Percentiles rank a stretch among this genome's conserved stretches.
Evolutionary conservation across 2,888 invertebrate species (phyloP).

Genomic region (Lutraria lutraria): DNA sequence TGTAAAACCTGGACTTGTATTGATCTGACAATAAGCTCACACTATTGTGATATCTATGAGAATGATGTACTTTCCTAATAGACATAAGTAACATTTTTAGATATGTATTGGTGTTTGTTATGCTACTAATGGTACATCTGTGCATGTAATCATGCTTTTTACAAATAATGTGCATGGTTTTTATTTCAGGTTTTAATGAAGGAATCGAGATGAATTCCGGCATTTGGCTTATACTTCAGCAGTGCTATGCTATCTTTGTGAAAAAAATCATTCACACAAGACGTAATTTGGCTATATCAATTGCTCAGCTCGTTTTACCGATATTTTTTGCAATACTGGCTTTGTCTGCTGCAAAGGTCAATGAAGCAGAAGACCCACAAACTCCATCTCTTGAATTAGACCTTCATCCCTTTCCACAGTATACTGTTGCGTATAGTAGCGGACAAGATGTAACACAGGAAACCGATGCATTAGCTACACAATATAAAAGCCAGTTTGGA

Average conservation of each 20-base stretch:
- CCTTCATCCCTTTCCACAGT: conserved; percentile 85
- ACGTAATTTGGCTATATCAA: conserved; percentile 90
- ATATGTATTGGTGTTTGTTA: no score
- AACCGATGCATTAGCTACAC: conserved; percentile 32
- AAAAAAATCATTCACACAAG: conserved; percentile 90
- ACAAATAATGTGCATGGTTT: background rate
- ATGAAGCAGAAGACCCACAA: conserved; percentile 85
- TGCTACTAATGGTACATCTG: no score
- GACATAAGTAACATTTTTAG: no score
- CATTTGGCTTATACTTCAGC: conserved; percentile 88
- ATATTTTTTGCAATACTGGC: conserved; percentile 90
- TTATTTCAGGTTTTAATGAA: conserved; percentile 74
- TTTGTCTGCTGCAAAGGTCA: conserved; percentile 89
- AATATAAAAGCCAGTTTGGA: conserved; percentile 49
- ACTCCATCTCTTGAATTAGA: conserved; percentile 89
- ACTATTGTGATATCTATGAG: no score
- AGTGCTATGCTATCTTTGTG: conserved; percentile 90
- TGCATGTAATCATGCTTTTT: no score
- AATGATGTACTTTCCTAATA: no score
- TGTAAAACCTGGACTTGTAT: no score
- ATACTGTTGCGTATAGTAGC: conserved; percentile 63
- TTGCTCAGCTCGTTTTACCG: conserved; percentile 89
- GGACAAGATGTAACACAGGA: conserved; percentile 35
- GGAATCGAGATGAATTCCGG: conserved; percentile 81
- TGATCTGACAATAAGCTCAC: no score